Percentiles rank a stretch among this genome's conserved stretches.
Evolutionary conservation across 2,113 vertebrate species (phyloP).

Genomic region (Hemibagrus wyckioides): DNA sequence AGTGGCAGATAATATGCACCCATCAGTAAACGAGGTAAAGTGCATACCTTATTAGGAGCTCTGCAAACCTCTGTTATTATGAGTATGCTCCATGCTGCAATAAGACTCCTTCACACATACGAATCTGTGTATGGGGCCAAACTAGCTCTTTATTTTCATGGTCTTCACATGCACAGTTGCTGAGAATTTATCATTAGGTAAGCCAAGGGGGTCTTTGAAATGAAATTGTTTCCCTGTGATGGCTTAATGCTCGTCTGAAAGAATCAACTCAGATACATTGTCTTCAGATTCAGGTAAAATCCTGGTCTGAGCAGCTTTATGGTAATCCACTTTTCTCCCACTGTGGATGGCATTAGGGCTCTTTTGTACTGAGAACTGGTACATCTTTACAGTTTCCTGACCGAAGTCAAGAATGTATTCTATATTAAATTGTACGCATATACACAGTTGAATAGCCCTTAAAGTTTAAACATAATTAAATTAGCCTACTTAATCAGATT

Average conservation of each 20-base stretch:
- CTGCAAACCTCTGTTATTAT: slow-evolving; percentile 31
- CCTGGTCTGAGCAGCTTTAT: slow-evolving; percentile 15
- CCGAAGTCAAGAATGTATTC: not conserved
- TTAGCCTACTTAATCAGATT: not conserved
- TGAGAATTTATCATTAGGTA: slow-evolving; percentile 4
- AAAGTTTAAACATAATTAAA: not conserved
- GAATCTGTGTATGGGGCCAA: not conserved
- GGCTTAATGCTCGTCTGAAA: slow-evolving; percentile 40
- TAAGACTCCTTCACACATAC: slow-evolving; percentile 23
- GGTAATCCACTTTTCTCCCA: slow-evolving; percentile 47
- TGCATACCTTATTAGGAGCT: slow-evolving; percentile 35
- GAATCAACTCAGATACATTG: slow-evolving; percentile 45
- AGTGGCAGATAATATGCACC: slow-evolving; percentile 56
- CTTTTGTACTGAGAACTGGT: slow-evolving; percentile 47
- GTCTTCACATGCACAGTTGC: not conserved
- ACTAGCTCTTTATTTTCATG: slow-evolving; percentile 6
- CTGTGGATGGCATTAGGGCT: slow-evolving; percentile 43
- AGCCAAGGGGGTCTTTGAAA: not conserved
- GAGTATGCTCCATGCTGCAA: not conserved
- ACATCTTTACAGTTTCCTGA: slow-evolving; percentile 38
- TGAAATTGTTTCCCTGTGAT: slow-evolving; percentile 39
- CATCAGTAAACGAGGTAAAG: slow-evolving; percentile 22
- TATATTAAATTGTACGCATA: not conserved
- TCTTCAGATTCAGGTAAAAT: slow-evolving; percentile 40
- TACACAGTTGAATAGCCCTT: not conserved